Conservation (phyloP, 2,113 vertebrate species). For the Erythrocercus mccallii region DNA sequence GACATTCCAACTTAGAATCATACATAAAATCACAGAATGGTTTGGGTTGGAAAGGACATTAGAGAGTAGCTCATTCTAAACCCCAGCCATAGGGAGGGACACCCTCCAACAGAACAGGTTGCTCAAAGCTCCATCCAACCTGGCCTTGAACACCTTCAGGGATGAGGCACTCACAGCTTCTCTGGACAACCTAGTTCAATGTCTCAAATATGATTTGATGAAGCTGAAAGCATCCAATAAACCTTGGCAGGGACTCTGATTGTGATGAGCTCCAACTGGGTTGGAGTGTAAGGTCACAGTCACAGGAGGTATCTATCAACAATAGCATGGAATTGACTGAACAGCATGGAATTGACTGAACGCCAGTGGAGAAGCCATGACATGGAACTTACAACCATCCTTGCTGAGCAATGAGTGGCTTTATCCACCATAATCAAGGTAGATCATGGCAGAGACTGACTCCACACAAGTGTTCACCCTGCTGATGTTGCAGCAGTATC, state of each 20-base stretch:
- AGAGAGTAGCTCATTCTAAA: neutral
- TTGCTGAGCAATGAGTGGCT: neutral
- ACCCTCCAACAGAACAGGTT: neutral
- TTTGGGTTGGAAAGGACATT: neutral
- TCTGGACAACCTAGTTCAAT: neutral
- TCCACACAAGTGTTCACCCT: neutral
- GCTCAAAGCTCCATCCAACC: neutral
- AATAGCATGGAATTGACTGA: neutral
- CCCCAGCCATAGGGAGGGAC: neutral
- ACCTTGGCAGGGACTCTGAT: neutral
- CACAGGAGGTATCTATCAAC: neutral
- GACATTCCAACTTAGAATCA: neutral
- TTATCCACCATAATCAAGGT: neutral
- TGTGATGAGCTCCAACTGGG: neutral
- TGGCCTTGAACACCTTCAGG: neutral
- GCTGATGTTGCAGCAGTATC: neutral
- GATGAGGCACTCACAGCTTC: neutral
- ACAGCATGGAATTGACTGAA: neutral
- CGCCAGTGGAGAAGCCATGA: neutral
- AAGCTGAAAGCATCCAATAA: neutral
- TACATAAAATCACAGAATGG: neutral
- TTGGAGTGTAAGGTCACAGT: neutral
- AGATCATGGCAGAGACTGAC: neutral
- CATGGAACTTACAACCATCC: neutral
- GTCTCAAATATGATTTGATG: neutral